These are phyloP conservation scores for Zaprionus inermis DNA, from an alignment of 1,140 invertebrate species.

Conservation along the genomic window DNA sequence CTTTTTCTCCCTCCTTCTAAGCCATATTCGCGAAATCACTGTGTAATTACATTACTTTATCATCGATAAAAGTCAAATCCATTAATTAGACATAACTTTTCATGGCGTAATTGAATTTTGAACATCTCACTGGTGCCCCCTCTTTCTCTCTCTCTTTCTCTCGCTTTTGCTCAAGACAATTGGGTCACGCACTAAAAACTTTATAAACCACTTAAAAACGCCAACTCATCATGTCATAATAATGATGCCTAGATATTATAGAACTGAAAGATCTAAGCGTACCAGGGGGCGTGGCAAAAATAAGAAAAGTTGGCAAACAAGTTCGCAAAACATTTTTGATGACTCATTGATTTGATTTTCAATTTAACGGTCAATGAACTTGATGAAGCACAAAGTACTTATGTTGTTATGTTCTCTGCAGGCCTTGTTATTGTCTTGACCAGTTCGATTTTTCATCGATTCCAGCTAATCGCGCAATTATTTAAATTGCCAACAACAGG, in stretches of 20 bases:
- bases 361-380: slow-evolving; percentile 73
- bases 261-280: not conserved
- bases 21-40: not conserved
- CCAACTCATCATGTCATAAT: slow-evolving; percentile 23
- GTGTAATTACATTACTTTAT: slow-evolving; percentile 18
- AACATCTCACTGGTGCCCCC: slow-evolving; percentile 5
- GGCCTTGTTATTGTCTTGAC: slow-evolving; percentile 20
- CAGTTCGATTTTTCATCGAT: slow-evolving; percentile 44
- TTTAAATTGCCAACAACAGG: slow-evolving; percentile 41
- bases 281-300: not conserved
- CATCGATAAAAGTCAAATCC: slow-evolving; percentile 5
- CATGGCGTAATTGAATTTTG: slow-evolving; percentile 5
- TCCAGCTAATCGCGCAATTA: slow-evolving; percentile 53
- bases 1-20: not conserved
- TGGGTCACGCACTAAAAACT: slow-evolving; percentile 37
- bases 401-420: too few relatives aligned
- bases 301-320: slow-evolving; percentile 23
- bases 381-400: too few relatives aligned
- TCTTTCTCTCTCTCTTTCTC: not conserved
- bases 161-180: slow-evolving; percentile 10
- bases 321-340: slow-evolving; percentile 50
- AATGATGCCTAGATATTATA: not conserved
- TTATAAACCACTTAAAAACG: slow-evolving; percentile 37
- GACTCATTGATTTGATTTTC: slow-evolving; percentile 73
- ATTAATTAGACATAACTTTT: slow-evolving; percentile 38